These are phyloP conservation scores for Drosophila kikkawai DNA, from an alignment of 1,140 invertebrate genomes.

Conservation along the genomic window DNA sequence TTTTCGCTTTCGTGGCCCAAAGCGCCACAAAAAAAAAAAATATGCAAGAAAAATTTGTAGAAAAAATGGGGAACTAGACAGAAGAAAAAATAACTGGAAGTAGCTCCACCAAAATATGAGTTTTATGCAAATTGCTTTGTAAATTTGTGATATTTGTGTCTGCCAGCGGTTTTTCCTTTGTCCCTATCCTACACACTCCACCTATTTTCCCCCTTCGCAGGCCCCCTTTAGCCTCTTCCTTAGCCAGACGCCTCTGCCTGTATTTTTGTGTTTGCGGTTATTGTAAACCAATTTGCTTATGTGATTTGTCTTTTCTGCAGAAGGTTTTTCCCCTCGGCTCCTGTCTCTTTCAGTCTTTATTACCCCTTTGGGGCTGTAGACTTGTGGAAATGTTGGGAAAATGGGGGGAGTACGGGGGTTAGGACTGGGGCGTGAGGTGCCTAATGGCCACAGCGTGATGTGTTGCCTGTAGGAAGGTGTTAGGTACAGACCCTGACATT, in stretches of 20 bases:
- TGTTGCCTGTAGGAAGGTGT: slow-evolving; percentile 39
- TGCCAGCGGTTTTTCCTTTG: slow-evolving; percentile 61
- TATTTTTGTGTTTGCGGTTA: slow-evolving; percentile 56
- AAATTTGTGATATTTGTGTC: slow-evolving; percentile 78
- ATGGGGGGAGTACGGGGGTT: background rate
- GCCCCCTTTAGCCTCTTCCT: background rate
- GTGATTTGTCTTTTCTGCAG: slow-evolving; percentile 73
- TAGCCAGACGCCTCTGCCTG: slow-evolving; percentile 15
- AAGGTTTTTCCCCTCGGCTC: slow-evolving; percentile 30
- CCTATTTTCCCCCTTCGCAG: slow-evolving; percentile 3
- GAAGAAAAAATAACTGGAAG: slow-evolving; percentile 52
- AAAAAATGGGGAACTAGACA: slow-evolving; percentile 43
- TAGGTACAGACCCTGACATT: slow-evolving; percentile 44
- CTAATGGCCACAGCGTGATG: slow-evolving; percentile 29
- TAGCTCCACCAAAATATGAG: slow-evolving; percentile 68
- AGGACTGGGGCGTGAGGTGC: background rate
- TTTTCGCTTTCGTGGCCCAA: slow-evolving; percentile 12
- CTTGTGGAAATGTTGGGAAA: slow-evolving; percentile 6
- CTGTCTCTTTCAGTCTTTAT: slow-evolving; percentile 44
- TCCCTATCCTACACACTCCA: slow-evolving; percentile 24
- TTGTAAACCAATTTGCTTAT: slow-evolving; percentile 80
- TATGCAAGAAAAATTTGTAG: slow-evolving; percentile 32
- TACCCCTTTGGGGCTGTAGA: slow-evolving; percentile 33
- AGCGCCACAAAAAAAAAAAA: slow-evolving; percentile 29
- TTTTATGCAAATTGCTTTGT: slow-evolving; percentile 81